These are phyloP conservation scores for Alloscopus bannaensis DNA, from an alignment of 2,888 invertebrate species.

Conservation along the genomic window DNA sequence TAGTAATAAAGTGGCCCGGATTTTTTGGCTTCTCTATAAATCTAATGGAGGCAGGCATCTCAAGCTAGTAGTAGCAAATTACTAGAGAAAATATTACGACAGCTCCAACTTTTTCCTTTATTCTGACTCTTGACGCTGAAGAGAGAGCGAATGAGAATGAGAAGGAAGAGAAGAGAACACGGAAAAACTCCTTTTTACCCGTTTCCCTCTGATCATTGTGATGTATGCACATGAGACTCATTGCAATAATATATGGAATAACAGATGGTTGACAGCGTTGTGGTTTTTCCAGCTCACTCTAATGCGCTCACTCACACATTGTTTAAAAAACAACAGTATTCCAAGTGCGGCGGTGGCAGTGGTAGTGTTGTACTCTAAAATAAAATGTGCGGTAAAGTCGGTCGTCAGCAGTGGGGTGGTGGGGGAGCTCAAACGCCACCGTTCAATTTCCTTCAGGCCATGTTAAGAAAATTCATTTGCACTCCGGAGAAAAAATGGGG, in stretches of 20 bases:
- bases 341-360: constrained; percentile 11
- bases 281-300: constrained; percentile 25
- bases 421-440: too few relatives aligned
- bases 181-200: constrained; percentile 37
- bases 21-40: constrained; percentile 57
- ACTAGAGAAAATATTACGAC: constrained; percentile 69
- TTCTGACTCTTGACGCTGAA: constrained; percentile 53
- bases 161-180: constrained; percentile 8
- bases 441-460: too few relatives aligned
- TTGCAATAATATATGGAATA: constrained; percentile 58
- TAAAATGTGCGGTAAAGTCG: constrained; percentile 27
- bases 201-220: constrained; percentile 41
- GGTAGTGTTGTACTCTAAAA: neutral
- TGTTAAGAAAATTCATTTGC: too few relatives aligned
- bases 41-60: constrained; percentile 61
- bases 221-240: constrained; percentile 46
- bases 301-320: neutral
- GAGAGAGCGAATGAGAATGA: constrained; percentile 7
- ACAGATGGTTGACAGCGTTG: constrained; percentile 61
- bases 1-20: constrained; percentile 54
- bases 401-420: too few relatives aligned
- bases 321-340: neutral
- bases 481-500: too few relatives aligned
- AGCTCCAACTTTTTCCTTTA: constrained; percentile 68
- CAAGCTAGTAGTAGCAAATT: constrained; percentile 62